Base-by-base conservation (phyloP, 2,888 invertebrate genomes). In the Phalera bucephala region DNA sequence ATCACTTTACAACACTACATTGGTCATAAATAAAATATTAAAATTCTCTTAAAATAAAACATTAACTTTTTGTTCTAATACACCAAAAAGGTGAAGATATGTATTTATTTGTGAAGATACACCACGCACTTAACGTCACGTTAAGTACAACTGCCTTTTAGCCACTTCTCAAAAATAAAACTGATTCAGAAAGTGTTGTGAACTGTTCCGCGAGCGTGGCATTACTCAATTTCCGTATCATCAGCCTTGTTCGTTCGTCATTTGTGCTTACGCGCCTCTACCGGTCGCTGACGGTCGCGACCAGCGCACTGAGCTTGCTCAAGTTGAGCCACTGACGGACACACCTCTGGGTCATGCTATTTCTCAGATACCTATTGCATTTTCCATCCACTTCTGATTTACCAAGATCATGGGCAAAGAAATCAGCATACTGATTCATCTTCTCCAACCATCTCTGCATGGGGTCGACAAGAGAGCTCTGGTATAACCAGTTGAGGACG, bases 401-500 rank as follows among this genome's bases (percentile, higher is more conserved):
- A 36, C 40, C 19, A 20, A 32, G 3, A 30, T 45, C 31, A 4
- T 31, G 30, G 21, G 35, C 30, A 36, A 33, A 60, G 37, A 40
- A 56, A 36, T 72, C 74, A 4, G 74, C 64, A 41, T 74, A 77
- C 44, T 76, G 65, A 17, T 72, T 60, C 4, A 82, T 48, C 36
- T 67, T 64, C 38, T 79, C 83, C 40, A 87, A 57, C 88, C 87
- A 88, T 14, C 83, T 68, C 52, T 72, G 85, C 76, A 82, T 45
- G 2, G 86, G 86, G 35, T 72, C 65, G 7, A 80, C 70, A 1
- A 81, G 58, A 12, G 87, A 73, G 55, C 78, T 78, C 47, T 74
- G 80, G 52, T 82, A 82, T 47, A 83, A 46, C 81, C 84, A 80
- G 58, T 73, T 69, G 30, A 79, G 52, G 12, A 74, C 65, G 5